Conservation (phyloP, 2,888 invertebrate genomes). For the Agrotis puta region DNA sequence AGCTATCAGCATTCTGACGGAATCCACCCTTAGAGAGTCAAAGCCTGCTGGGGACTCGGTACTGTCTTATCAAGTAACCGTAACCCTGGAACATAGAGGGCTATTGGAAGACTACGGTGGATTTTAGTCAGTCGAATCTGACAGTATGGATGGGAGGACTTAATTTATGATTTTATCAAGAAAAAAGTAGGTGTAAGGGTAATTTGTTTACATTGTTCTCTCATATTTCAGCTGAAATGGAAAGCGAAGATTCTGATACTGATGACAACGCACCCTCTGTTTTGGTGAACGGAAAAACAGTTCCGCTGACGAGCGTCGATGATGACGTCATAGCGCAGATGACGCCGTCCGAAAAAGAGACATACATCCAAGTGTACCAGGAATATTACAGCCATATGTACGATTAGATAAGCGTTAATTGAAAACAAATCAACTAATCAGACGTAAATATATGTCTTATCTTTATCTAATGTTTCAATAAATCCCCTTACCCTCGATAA, state of each 20-base stretch:
- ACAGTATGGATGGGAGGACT: too few species aligned
- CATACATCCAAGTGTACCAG: constrained; percentile 98
- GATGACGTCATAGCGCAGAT: constrained; percentile 97
- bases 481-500: constrained; percentile 11
- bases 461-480: constrained; percentile 37
- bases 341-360: constrained; percentile 97
- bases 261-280: constrained; percentile 96
- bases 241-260: constrained; percentile 94
- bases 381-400: constrained; percentile 98
- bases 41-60: too few species aligned
- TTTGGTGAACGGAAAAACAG: constrained; percentile 94
- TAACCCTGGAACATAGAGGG: too few species aligned
- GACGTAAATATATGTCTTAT: constrained; percentile 59
- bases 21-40: too few species aligned
- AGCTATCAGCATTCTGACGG: too few species aligned
- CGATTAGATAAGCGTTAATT: constrained; percentile 88
- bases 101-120: too few species aligned
- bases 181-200: too few species aligned
- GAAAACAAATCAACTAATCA: constrained; percentile 61
- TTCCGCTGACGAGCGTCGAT: constrained; percentile 96
- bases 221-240: constrained; percentile 92
- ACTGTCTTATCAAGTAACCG: too few species aligned
- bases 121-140: too few species aligned
- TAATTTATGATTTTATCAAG: too few species aligned
- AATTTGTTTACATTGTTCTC: not conserved